These are phyloP conservation scores for Uropetala carovei DNA, from an alignment of 2,888 invertebrate genomes.

Conservation along the genomic window DNA sequence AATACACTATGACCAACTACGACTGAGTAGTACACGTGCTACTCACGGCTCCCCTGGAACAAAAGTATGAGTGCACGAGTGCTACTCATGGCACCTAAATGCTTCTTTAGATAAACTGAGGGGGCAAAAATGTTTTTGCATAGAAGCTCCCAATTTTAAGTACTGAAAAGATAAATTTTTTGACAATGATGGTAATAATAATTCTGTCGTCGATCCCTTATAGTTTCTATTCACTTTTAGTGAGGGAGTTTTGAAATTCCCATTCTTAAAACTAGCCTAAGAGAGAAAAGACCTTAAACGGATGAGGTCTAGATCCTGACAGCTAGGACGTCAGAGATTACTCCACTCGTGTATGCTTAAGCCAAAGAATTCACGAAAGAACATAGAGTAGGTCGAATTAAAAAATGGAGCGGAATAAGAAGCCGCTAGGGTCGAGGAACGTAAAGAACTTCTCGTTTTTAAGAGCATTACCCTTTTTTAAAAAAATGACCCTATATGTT, in stretches of 20 bases:
- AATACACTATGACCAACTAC: too few species aligned
- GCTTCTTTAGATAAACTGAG: too few species aligned
- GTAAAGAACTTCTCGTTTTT: conserved; percentile 4
- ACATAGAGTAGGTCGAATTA: neutral
- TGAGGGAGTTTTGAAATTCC: neutral
- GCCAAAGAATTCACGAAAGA: conserved; percentile 6
- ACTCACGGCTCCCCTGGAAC: too few species aligned
- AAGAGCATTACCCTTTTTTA: neutral
- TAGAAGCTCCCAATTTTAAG: too few species aligned
- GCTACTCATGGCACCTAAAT: too few species aligned
- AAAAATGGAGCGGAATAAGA: neutral
- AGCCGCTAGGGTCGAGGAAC: neutral
- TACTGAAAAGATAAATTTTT: too few species aligned
- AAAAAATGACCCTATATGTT: neutral
- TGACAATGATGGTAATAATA: too few species aligned
- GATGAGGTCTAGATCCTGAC: neutral
- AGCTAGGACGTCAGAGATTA: neutral
- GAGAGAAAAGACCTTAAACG: neutral
- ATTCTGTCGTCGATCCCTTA: too few species aligned
- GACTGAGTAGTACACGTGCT: too few species aligned
- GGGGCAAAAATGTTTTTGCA: too few species aligned
- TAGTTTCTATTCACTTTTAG: too few species aligned
- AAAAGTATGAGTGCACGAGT: too few species aligned
- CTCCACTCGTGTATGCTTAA: conserved; percentile 24
- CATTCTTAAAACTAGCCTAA: neutral